phyloP scores from a whole-genome alignment of 2,888 invertebrate species.

The Tineola bisselliella region DNA sequence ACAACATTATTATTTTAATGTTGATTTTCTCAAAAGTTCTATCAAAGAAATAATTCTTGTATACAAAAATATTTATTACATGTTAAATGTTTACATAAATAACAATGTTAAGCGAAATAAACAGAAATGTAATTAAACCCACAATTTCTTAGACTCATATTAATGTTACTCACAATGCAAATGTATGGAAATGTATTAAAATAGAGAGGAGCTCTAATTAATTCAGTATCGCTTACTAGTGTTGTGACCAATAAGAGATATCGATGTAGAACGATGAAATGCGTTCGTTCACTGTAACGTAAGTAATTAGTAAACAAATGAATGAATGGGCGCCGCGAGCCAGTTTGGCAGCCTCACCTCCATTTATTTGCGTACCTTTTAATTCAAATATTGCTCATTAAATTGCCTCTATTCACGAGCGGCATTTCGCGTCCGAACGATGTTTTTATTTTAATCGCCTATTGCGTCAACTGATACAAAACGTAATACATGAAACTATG shows the following conservation, averaged over 20 bases:
- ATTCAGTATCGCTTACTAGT: background rate
- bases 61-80: no score
- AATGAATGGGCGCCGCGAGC: slow-evolving; percentile 10
- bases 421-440: background rate
- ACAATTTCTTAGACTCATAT: no score
- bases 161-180: no score
- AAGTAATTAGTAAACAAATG: slow-evolving; percentile 8
- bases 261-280: background rate
- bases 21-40: no score
- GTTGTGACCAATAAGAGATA: background rate
- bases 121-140: no score
- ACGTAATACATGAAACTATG: slow-evolving; percentile 7
- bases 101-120: no score
- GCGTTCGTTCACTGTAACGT: slow-evolving; percentile 5
- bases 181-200: no score
- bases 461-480: slow-evolving; percentile 8
- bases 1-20: no score
- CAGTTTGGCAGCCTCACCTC: background rate
- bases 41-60: no score
- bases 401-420: background rate
- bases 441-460: background rate
- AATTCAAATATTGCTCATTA: slow-evolving; percentile 6
- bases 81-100: no score
- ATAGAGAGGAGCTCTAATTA: background rate
- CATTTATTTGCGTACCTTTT: slow-evolving; percentile 13